Percentiles rank a stretch among this genome's conserved stretches.
Conservation (phyloP, 2,888 invertebrate genomes). For the Caenorhabditis uteleia region DNA sequence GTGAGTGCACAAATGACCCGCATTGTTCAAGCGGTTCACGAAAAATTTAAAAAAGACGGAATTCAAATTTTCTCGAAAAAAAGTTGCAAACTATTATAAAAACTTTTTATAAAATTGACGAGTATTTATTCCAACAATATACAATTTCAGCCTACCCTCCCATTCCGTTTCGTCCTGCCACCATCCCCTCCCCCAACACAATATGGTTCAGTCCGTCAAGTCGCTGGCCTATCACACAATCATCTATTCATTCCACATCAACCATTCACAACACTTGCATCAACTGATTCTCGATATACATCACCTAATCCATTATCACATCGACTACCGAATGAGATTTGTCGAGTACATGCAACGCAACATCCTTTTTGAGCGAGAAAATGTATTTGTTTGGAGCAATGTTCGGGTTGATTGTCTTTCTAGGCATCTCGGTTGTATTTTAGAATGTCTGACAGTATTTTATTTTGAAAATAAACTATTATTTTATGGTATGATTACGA, state of each 20-base stretch:
- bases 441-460: no score
- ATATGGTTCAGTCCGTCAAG: constrained; percentile 15
- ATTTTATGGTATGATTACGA: no score
- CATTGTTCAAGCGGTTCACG: no score
- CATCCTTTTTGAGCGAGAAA: constrained; percentile 17
- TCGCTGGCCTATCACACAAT: constrained; percentile 32
- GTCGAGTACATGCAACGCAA: constrained; percentile 30
- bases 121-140: background rate
- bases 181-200: constrained; percentile 1
- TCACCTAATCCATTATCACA: constrained; percentile 29
- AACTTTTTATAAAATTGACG: background rate
- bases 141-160: constrained; percentile 22
- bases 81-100: no score
- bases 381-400: background rate
- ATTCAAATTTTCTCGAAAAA: no score
- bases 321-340: constrained; percentile 37
- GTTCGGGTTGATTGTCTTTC: background rate
- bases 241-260: constrained; percentile 39
- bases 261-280: constrained; percentile 26
- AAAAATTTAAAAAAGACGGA: no score
- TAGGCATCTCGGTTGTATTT: background rate
- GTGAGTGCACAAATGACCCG: no score
- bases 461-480: constrained; percentile 10
- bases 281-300: constrained; percentile 19
- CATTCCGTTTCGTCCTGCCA: constrained; percentile 32